These are phyloP conservation scores for Agrotis clavis DNA, from an alignment of 2,888 invertebrate genomes.

Conservation along the genomic window DNA sequence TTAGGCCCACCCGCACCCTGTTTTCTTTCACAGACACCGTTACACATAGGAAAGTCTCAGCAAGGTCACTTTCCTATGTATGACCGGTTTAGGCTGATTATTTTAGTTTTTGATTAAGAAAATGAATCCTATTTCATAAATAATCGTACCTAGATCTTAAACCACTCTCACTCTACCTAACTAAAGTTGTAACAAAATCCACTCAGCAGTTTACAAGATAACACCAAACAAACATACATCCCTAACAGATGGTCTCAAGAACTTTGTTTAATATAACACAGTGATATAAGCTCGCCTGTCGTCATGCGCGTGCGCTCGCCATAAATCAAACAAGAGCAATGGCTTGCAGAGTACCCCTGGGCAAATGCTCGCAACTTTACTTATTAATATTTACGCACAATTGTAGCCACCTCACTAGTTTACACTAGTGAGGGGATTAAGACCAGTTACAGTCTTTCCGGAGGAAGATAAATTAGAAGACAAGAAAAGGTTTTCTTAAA, in stretches of 20 bases:
- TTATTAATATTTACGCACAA: constrained; percentile 60
- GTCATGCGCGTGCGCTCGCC: constrained; percentile 42
- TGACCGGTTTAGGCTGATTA: too few species aligned
- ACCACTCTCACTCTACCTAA: not conserved
- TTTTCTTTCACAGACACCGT: too few species aligned
- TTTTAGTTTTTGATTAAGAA: too few species aligned
- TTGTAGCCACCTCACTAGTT: constrained; percentile 49
- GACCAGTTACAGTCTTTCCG: not conserved
- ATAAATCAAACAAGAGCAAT: constrained; percentile 58
- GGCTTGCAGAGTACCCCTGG: constrained; percentile 44
- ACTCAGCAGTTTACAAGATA: constrained; percentile 20
- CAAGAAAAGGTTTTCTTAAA: too few species aligned
- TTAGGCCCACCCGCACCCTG: too few species aligned
- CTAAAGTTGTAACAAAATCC: constrained; percentile 21
- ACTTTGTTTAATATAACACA: constrained; percentile 53
- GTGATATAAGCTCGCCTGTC: constrained; percentile 52
- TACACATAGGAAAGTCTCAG: too few species aligned
- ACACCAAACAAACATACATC: constrained; percentile 9
- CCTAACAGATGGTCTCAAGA: constrained; percentile 41
- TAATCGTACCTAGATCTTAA: not conserved
- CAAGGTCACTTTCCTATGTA: too few species aligned
- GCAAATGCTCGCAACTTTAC: constrained; percentile 42
- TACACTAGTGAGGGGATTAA: constrained; percentile 7
- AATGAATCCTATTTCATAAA: too few species aligned
- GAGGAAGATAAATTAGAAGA: not conserved